Evolutionary conservation across 53 echinoderm and acorn worm genomes (phyloP).

Genomic region (Holothuria scabra): DNA sequence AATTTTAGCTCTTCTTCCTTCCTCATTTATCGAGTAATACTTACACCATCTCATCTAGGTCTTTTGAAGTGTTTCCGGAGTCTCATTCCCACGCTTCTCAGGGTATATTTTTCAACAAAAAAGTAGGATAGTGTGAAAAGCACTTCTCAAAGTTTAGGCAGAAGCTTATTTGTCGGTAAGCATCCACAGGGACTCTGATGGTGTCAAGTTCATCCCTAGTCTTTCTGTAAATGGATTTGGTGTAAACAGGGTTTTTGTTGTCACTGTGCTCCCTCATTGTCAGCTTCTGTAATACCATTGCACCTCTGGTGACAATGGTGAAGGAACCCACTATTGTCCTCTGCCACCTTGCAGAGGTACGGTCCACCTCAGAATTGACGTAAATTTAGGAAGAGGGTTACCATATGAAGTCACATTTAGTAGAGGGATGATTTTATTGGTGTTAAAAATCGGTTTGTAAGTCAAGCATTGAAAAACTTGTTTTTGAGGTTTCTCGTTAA

Average conservation of each 20-base stretch:
- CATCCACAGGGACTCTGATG: constrained; percentile 17
- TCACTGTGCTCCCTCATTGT: constrained; percentile 10
- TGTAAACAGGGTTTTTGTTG: background rate
- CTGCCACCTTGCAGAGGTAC: too few relatives aligned
- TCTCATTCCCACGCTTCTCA: constrained; percentile 33
- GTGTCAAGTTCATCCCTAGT: constrained; percentile 28
- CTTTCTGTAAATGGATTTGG: background rate
- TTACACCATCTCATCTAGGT: too few relatives aligned
- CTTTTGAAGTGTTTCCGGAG: background rate
- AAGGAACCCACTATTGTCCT: background rate
- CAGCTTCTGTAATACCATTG: constrained; percentile 6
- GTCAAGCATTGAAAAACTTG: too few relatives aligned
- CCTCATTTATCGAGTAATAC: too few relatives aligned
- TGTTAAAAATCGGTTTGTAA: too few relatives aligned
- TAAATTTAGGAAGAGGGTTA: too few relatives aligned
- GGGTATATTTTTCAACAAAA: constrained; percentile 3
- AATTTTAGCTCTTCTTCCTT: too few relatives aligned
- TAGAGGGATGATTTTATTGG: too few relatives aligned
- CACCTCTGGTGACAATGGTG: background rate
- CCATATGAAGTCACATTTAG: too few relatives aligned
- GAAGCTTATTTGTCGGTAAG: constrained; percentile 8
- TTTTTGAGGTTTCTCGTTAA: too few relatives aligned
- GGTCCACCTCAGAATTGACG: too few relatives aligned
- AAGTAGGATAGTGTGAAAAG: background rate
- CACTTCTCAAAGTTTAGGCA: background rate